These are phyloP conservation scores for Clarias platycephalus DNA, from an alignment of 2,797 vertebrate genomes.

Conservation along the genomic window DNA sequence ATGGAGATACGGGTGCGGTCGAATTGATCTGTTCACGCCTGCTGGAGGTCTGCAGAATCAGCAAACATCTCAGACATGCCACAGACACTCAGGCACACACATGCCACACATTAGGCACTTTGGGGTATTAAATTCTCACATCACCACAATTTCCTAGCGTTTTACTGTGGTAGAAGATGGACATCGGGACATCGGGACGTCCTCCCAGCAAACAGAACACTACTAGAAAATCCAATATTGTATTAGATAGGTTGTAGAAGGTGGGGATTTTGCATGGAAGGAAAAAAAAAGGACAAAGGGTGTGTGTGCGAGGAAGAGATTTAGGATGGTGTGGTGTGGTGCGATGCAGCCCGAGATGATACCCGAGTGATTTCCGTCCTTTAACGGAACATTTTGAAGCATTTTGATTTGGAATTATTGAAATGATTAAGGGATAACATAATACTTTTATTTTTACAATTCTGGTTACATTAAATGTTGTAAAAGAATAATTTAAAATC, in stretches of 20 bases:
- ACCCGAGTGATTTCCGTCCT: too few species aligned
- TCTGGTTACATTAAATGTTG: not conserved
- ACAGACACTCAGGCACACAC: not conserved
- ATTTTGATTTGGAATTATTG: not conserved
- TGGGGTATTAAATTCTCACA: not conserved
- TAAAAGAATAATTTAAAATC: not conserved
- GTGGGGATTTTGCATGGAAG: not conserved
- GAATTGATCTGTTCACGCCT: constrained; percentile 23
- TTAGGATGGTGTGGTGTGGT: not conserved
- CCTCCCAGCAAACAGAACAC: not conserved
- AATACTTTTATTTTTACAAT: not conserved
- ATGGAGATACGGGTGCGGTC: not conserved
- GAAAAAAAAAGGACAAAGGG: not conserved
- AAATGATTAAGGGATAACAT: not conserved
- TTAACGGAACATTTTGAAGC: not conserved
- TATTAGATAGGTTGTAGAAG: not conserved
- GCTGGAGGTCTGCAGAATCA: constrained; percentile 28
- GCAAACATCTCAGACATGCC: not conserved
- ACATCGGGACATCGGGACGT: not conserved
- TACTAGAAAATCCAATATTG: not conserved
- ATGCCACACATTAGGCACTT: constrained; percentile 4
- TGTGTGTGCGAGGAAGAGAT: not conserved
- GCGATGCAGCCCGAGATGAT: too few species aligned
- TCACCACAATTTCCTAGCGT: not conserved
- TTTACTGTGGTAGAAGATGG: not conserved